Evolutionary conservation across 2,888 invertebrate species (phyloP), one percentile per base, ranked within the genome.

Genomic region (Scaptomyza caliginosa): DNA sequence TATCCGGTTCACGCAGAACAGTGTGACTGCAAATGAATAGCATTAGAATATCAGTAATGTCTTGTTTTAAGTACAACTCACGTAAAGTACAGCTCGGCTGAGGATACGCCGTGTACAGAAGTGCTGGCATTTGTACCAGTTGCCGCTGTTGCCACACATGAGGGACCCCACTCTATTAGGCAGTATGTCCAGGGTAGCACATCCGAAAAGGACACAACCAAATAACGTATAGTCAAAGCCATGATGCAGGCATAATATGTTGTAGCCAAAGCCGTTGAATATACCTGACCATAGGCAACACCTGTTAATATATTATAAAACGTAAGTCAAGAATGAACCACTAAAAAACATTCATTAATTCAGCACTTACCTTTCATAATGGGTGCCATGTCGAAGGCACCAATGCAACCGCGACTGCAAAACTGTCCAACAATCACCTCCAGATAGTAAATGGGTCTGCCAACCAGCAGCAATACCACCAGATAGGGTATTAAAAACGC

Each of bases 341-440:
- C 26, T 42, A 16, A 2, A n/a, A 8, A 11, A 8, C 26, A 43
- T 6, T 6, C 36, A 26, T 11, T 17, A n/a, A 4, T 24, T 6
- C 6, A 16, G 7, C 11, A 45, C 74, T 74, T 78, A 95, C 95
- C 95, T 93, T 93, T 94, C 88, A 95, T 93, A 0, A 94, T 92
- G 8, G 95, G 95, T 5, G 92, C 93, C 86, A 95, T 92, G 65
- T 94, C 95, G 54, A 92, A 93, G 16, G 94, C 93, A 72, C 94
- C 94, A 11, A 95, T 93, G 56, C 94, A 94, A 1, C 95, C 95
- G 58, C 93, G 92, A 68, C 94, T 94, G 8, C 94, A 93, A 86
- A 95, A 96, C 89, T 96, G 96, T 5, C 96, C 96, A 24, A 96
- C 89, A 1, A 94, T 91, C 83, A 95, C 93, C 89, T 96, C 96